Conservation (phyloP, 2,113 vertebrate species). For the Sphaerodactylus townsendi region DNA sequence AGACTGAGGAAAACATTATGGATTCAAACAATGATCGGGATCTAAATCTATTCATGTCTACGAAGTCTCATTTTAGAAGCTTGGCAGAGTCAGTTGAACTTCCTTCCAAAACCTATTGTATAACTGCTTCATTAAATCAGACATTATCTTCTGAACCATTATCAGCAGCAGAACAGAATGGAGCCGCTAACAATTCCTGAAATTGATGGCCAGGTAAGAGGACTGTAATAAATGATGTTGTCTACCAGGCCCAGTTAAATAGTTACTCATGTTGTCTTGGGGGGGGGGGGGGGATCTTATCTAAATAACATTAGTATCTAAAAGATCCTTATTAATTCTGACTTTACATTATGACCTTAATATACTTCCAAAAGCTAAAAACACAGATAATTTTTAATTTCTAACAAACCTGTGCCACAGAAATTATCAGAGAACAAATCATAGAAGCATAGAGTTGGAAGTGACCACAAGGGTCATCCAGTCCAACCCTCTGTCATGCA, state of each 20-base stretch:
- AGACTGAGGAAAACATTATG: constrained; percentile 52
- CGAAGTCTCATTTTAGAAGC: constrained; percentile 44
- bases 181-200: constrained; percentile 14
- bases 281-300: not conserved
- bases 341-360: not conserved
- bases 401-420: not conserved
- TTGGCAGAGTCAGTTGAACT: constrained; percentile 46
- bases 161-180: constrained; percentile 24
- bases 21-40: constrained; percentile 55
- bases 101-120: not conserved
- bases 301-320: not conserved
- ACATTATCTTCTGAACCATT: constrained; percentile 7
- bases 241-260: not conserved
- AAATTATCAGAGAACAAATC: not conserved
- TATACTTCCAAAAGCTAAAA: not conserved
- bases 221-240: not conserved
- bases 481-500: no score
- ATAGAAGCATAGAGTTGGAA: no score
- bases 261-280: not conserved
- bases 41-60: constrained; percentile 36
- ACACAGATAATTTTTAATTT: not conserved
- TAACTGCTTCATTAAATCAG: constrained; percentile 39
- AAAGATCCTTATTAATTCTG: not conserved
- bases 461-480: no score
- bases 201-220: constrained; percentile 69